phyloP scores from a whole-genome alignment of 1,140 invertebrate species.

The Drosophila bocki region DNA sequence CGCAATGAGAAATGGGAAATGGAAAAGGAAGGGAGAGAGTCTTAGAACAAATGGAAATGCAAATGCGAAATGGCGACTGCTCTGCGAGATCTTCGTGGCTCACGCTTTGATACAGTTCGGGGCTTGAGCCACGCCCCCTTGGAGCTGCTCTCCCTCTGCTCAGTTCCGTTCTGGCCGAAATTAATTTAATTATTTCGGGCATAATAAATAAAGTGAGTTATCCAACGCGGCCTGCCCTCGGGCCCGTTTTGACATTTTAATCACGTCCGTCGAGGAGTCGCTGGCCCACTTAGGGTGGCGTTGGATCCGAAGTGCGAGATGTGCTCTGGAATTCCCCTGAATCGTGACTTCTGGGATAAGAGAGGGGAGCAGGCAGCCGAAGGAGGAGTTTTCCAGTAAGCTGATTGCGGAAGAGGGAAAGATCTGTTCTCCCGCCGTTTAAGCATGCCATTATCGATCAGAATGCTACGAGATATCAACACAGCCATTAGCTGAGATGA shows the following conservation, averaged over 20 bases:
- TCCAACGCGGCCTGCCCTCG: slow-evolving; percentile 38
- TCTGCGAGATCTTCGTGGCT: slow-evolving; percentile 61
- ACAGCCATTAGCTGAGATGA: slow-evolving; percentile 1
- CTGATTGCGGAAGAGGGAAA: slow-evolving; percentile 16
- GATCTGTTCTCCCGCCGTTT: slow-evolving; percentile 4
- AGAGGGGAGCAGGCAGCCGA: slow-evolving; percentile 19
- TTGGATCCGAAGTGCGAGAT: slow-evolving; percentile 30
- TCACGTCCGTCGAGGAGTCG: slow-evolving; percentile 60
- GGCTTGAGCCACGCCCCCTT: slow-evolving; percentile 52
- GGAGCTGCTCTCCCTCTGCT: background rate
- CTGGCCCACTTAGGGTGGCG: slow-evolving; percentile 55
- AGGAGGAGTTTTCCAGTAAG: background rate
- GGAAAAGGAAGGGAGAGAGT: slow-evolving; percentile 6
- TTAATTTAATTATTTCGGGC: slow-evolving; percentile 75
- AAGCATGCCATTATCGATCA: slow-evolving; percentile 1
- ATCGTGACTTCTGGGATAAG: slow-evolving; percentile 11
- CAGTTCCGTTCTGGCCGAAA: slow-evolving; percentile 41
- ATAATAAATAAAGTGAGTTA: slow-evolving; percentile 76
- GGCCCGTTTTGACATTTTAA: slow-evolving; percentile 71
- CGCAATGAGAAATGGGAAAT: slow-evolving; percentile 60
- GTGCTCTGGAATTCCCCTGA: slow-evolving; percentile 14
- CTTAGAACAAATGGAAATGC: slow-evolving; percentile 50
- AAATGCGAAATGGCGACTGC: slow-evolving; percentile 62
- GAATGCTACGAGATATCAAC: background rate
- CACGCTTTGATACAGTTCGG: slow-evolving; percentile 69